These are phyloP conservation scores for Orchesellides sinensis DNA, from an alignment of 2,888 invertebrate genomes.

Conservation along the genomic window DNA sequence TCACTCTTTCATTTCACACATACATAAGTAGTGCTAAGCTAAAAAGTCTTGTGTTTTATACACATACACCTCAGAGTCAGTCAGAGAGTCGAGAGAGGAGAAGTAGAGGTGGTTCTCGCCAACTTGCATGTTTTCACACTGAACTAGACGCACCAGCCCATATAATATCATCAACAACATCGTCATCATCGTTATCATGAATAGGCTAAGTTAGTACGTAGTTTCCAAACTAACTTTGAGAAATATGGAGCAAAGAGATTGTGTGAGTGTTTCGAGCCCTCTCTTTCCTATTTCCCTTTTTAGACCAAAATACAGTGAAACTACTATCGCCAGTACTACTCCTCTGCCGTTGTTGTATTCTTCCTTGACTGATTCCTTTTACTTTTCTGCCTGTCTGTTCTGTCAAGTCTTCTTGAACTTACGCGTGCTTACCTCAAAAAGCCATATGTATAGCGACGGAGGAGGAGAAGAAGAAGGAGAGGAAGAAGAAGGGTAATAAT, in stretches of 20 bases:
- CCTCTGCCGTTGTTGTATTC: neutral
- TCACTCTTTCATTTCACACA: conserved; percentile 9
- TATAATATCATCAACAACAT: conserved; percentile 29
- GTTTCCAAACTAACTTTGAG: too few species aligned
- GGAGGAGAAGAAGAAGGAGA: neutral
- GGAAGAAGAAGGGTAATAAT: too few species aligned
- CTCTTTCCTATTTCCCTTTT: too few species aligned
- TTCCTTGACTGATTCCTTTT: conserved; percentile 60
- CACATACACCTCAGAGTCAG: conserved; percentile 28
- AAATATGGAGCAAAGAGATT: neutral
- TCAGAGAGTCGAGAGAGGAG: conserved; percentile 19
- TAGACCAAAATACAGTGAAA: too few species aligned
- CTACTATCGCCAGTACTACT: too few species aligned
- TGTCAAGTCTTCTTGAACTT: conserved; percentile 45
- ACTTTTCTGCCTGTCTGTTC: conserved; percentile 50
- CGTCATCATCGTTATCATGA: neutral
- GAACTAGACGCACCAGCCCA: conserved; percentile 31
- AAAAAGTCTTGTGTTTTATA: conserved; percentile 46
- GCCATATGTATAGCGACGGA: neutral
- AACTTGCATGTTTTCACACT: too few species aligned
- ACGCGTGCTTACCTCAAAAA: conserved; percentile 21
- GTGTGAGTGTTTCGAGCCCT: conserved; percentile 1
- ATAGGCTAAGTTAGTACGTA: too few species aligned
- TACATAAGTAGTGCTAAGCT: neutral
- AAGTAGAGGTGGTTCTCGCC: neutral